Evolutionary conservation across 1,140 invertebrate species (phyloP).

Genomic region (Panulirus ornatus): DNA sequence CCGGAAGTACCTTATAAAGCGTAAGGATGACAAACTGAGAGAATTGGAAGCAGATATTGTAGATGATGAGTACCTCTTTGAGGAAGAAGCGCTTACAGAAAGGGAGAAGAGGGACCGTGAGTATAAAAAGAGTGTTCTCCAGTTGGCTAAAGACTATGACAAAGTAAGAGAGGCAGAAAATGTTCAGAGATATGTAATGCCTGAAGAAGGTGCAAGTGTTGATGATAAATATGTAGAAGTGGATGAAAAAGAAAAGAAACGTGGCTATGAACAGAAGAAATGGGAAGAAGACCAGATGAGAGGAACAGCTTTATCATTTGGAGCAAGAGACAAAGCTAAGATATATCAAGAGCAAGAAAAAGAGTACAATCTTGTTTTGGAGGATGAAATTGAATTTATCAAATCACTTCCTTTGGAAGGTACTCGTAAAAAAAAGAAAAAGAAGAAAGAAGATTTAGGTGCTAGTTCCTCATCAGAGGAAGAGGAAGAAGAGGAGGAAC

Average conservation of each 20-base stretch:
- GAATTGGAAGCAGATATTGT: conserved; percentile 95
- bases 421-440: conserved; percentile 78
- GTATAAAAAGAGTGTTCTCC: conserved; percentile 94
- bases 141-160: conserved; percentile 96
- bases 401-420: conserved; percentile 94
- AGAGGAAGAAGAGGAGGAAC: conserved; percentile 78
- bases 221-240: conserved; percentile 89
- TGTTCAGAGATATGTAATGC: conserved; percentile 96
- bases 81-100: conserved; percentile 89
- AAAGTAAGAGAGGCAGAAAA: conserved; percentile 94
- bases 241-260: conserved; percentile 90
- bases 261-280: conserved; percentile 96
- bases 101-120: conserved; percentile 90
- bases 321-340: conserved; percentile 88
- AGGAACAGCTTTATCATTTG: conserved; percentile 94
- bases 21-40: conserved; percentile 97
- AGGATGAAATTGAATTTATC: conserved; percentile 98
- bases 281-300: conserved; percentile 99
- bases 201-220: conserved; percentile 82
- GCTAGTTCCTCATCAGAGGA: conserved; percentile 76
- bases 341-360: conserved; percentile 81
- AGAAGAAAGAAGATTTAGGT: conserved; percentile 62
- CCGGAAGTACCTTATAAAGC: conserved; percentile 95
- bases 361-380: conserved; percentile 95
- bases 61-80: conserved; percentile 98